phyloP scores from a whole-genome alignment of 1,140 invertebrate species.

The Dendrolimus kikuchii region DNA sequence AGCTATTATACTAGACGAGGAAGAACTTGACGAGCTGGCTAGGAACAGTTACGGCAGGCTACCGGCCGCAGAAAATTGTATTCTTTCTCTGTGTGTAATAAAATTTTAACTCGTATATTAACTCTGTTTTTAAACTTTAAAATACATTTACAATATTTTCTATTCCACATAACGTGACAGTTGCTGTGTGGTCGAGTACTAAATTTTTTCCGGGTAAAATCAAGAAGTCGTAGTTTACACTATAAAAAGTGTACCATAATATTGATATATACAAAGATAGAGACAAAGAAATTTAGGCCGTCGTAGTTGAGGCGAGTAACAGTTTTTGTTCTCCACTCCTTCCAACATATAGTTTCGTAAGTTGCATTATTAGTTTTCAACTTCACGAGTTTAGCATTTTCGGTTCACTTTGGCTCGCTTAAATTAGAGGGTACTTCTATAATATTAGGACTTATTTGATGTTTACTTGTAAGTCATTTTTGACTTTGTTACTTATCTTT shows the following conservation, averaged over 20 bases:
- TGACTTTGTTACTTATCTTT: constrained; percentile 2
- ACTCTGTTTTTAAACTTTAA: constrained; percentile 14
- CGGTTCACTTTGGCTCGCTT: constrained; percentile 26
- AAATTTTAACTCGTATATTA: no score
- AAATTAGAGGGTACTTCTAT: constrained; percentile 41
- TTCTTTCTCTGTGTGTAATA: no score
- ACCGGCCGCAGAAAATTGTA: no score
- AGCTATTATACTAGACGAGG: no score
- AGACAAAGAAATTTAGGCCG: constrained; percentile 4
- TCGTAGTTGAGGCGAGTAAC: constrained; percentile 10
- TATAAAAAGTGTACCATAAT: constrained; percentile 13
- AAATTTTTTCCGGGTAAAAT: no score
- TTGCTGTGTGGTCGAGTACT: no score
- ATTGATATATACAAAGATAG: neutral
- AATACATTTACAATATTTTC: no score
- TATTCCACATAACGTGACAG: no score
- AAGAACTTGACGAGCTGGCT: no score
- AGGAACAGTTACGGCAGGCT: no score
- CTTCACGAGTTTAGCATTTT: constrained; percentile 52
- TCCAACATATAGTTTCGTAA: constrained; percentile 28
- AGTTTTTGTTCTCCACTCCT: constrained; percentile 44
- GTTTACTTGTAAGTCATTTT: constrained; percentile 17
- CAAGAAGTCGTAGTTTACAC: no score
- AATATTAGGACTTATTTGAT: constrained; percentile 21
- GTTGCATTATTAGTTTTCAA: constrained; percentile 63